Conservation (phyloP, 37 sponge, comb jelly and placozoan species). For the Eunapius fragilis region DNA sequence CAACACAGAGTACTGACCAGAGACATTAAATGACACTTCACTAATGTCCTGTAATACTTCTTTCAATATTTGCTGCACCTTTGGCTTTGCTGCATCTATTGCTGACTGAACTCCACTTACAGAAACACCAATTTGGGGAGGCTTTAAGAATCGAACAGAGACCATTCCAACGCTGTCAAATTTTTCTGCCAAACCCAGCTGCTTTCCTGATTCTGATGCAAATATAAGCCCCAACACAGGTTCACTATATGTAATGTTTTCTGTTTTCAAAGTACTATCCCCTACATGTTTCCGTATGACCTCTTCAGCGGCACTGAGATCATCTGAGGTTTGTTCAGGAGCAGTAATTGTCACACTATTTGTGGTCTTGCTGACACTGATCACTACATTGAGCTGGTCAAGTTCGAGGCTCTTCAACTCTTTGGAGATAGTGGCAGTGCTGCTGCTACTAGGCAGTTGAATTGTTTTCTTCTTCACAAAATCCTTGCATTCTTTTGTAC, state of each 20-base stretch:
- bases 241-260: conserved; percentile 26
- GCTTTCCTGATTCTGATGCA: neutral
- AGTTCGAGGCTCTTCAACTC: neutral
- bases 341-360: conserved; percentile 19
- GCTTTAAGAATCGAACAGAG: conserved; percentile 19
- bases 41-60: conserved; percentile 17
- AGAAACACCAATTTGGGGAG: conserved; percentile 29
- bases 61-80: conserved; percentile 1
- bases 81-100: conserved; percentile 21
- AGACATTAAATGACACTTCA: conserved; percentile 7
- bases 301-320: conserved; percentile 34
- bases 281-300: conserved; percentile 35
- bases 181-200: neutral
- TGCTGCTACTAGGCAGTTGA: neutral
- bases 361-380: neutral
- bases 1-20: neutral
- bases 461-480: conserved; percentile 1
- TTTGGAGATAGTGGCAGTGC: neutral
- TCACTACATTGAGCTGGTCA: neutral
- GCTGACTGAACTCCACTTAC: conserved; percentile 31
- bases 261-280: neutral
- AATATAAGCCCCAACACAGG: conserved; percentile 42
- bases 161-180: conserved; percentile 2
- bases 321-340: conserved; percentile 21
- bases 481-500: conserved; percentile 12